A percentile compares a stretch with the other conserved stretches of the same genome.
These are phyloP conservation scores for Polypedilum pembai DNA, from an alignment of 1,140 invertebrate genomes.

Conservation along the genomic window DNA sequence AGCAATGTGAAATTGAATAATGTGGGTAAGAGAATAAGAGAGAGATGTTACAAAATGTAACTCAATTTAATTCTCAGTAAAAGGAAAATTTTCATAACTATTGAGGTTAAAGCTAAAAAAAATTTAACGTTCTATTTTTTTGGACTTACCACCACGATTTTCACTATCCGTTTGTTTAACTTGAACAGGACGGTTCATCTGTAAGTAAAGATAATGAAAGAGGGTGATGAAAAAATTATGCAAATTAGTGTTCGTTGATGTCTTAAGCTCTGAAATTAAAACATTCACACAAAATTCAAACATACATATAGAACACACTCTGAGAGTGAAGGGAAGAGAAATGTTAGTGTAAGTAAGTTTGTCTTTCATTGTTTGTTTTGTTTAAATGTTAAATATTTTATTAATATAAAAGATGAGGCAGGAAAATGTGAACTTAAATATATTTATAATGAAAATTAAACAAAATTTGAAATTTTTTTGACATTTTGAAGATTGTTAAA, in stretches of 20 bases:
- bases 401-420: too few relatives aligned
- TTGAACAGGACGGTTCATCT: constrained; percentile 32
- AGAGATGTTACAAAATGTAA: too few relatives aligned
- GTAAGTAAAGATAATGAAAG: constrained; percentile 22
- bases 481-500: too few relatives aligned
- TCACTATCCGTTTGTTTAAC: constrained; percentile 31
- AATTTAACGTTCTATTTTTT: not conserved
- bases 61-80: not conserved
- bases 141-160: constrained; percentile 31
- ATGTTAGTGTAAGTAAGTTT: too few relatives aligned
- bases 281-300: not conserved
- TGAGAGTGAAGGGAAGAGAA: not conserved
- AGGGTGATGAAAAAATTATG: not conserved
- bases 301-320: not conserved
- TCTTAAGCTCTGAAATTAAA: constrained; percentile 14
- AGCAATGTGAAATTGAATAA: too few relatives aligned
- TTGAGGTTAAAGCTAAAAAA: not conserved
- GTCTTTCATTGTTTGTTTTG: too few relatives aligned
- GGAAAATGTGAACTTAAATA: too few relatives aligned
- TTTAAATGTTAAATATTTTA: too few relatives aligned
- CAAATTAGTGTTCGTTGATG: not conserved
- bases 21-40: too few relatives aligned
- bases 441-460: too few relatives aligned
- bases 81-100: not conserved
- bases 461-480: too few relatives aligned